A percentile compares a stretch with the other conserved stretches of the same genome.
Evolutionary conservation across 2,797 vertebrate genomes (phyloP).

Genomic region (Uromys caudimaculatus): DNA sequence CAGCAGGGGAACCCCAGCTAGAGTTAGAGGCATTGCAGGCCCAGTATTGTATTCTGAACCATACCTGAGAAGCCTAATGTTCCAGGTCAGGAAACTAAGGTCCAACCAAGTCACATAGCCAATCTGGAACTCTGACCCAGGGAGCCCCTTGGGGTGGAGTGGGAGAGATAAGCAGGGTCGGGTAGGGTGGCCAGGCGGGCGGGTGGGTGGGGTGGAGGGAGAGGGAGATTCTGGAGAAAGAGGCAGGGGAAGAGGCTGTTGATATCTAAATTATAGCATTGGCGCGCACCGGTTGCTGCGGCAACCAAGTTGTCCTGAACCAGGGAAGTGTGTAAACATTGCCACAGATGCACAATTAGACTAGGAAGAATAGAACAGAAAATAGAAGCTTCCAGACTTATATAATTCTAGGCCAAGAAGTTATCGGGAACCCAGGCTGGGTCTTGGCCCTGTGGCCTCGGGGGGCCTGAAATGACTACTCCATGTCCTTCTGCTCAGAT

Average conservation of each 20-base stretch:
- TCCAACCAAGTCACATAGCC: not conserved
- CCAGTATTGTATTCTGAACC: not conserved
- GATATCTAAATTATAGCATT: conserved; percentile 91
- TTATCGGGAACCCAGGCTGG: not conserved
- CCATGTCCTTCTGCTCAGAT: not conserved
- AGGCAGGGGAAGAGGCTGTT: conserved; percentile 82
- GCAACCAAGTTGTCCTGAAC: conserved; percentile 89
- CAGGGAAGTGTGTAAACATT: conserved; percentile 87
- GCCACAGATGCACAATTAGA: conserved; percentile 88
- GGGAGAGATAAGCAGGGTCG: not conserved
- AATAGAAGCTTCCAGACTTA: conserved; percentile 86
- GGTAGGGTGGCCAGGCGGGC: not conserved
- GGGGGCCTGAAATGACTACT: not conserved
- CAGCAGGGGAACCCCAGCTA: not conserved
- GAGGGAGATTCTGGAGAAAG: conserved; percentile 64
- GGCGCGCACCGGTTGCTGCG: conserved; percentile 86
- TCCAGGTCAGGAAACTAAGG: conserved; percentile 37
- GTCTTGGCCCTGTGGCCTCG: not conserved
- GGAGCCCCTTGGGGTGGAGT: not conserved
- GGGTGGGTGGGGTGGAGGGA: not conserved
- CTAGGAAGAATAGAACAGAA: conserved; percentile 85
- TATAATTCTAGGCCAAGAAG: conserved; percentile 81
- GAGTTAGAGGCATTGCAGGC: not conserved
- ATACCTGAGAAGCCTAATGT: not conserved
- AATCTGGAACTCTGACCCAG: not conserved